Evolutionary conservation across 2,113 vertebrate genomes (phyloP), one percentile per base, ranked within the genome.

Genomic region (Phaethornis superciliosus): DNA sequence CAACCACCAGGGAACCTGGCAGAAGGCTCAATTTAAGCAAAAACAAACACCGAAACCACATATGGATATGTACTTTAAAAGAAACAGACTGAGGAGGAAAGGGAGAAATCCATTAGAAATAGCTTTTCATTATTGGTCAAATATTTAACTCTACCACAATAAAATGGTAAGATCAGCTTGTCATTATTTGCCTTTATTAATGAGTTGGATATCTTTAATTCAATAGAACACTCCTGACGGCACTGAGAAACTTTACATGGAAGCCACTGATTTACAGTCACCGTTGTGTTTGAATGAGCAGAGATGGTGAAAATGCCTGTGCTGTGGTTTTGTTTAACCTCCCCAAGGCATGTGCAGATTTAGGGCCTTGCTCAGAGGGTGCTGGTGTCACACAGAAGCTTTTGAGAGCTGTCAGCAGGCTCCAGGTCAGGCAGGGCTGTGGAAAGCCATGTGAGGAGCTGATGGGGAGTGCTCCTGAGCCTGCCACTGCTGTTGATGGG

Each of bases 201-300:
- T 91, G 65, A 84, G 44, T 74, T 7, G 3, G 17, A 22, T 93
- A 70, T 94, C 95, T 97, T 89, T 93, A 94, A 96, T 96, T 95
- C 96, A 93, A 46, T 47, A 33, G 58, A 72, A 54, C 68, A 44
- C 64, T 93, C 65, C 47, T 79, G 68, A 81, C 68, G 65, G 81
- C 56, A 64, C 55, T 5, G 12, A 96, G 92, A 95, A 95, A 87
- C 77, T 91, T 16, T 81, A 5, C 51, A 11, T 47, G 72, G 80
- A 97, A 95, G 79, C 15, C 84, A 82, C 63, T 80, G 68, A 95
- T 97, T 97, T 93, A 82, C 76, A 91, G 94, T 95, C 95, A 80
- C 33, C 1, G 2, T 4, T 52, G 76, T 81, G 82, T 87, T 93
- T 85, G 52, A 94, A 96, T 81, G 84, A 96, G 86, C 71, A 85